Evolutionary conservation across 2,797 vertebrate species (phyloP), one percentile per base, ranked within the genome.

Genomic region (Gallinago solitaria): DNA sequence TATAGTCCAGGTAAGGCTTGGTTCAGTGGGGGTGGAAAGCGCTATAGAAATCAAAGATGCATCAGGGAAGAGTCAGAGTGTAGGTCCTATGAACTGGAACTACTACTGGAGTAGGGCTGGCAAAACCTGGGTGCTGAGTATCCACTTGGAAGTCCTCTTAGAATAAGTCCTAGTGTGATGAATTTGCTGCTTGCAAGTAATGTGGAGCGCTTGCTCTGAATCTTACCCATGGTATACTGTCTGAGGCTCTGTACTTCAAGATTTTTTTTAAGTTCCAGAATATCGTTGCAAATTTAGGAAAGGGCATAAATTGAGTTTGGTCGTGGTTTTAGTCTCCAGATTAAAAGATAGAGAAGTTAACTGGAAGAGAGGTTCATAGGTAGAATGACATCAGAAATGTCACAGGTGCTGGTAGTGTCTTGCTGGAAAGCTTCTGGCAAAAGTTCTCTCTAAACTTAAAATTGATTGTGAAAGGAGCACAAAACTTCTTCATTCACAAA

Each of bases 11-110:
- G 11, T 28, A 41, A 84, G 45, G 37, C 7, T 4, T 73, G 16
- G 30, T 60, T 24, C 17, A 28, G 13, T 21, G 9, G 9, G 2
- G 0, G 0, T 16, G n/a, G 48, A 80, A 24, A 73, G 2, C 5
- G 9, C 33, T 80, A 54, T 17, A 37, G 24, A 53, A 68, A 59
- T 59, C 28, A 73, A 60, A 87, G 11, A 9, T 75, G 24, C 50
- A 23, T 60, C 23, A 37, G 45, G 21, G 61, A 88, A 24, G 8
- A 35, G 19, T 30, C 65, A 20, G 27, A 41, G 5, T 21, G 13
- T 19, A 78, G 3, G 27, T 54, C 15, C 19, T 43, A 35, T 2
- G 3, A 69, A 8, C 5, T 86, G 27, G 20, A 67, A 39, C 33
- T 53, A 33, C 2, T 4, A 2, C n/a, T n/a, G 8, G 16, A 81